These are phyloP conservation scores for Dione juno DNA, from an alignment of 2,888 invertebrate genomes.

Conservation along the genomic window DNA sequence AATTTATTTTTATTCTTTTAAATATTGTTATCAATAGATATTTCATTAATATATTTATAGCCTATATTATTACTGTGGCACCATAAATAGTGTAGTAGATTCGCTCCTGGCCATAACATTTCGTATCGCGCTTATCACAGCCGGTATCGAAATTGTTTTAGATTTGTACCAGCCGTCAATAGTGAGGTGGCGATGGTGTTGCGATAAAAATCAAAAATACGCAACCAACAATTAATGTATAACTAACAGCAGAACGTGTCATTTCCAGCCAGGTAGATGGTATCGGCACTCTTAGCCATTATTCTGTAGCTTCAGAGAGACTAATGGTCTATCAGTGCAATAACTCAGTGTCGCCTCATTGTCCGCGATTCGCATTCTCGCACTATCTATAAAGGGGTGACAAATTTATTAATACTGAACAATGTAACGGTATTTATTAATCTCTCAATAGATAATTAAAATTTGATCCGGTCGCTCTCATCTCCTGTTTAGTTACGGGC, in stretches of 20 bases:
- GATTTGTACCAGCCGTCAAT: slow-evolving; percentile 30
- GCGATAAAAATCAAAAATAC: slow-evolving; percentile 49
- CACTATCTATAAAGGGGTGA: slow-evolving; percentile 77
- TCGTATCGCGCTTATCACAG: slow-evolving; percentile 18
- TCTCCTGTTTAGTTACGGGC: slow-evolving; percentile 40
- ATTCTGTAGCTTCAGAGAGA: slow-evolving; percentile 75
- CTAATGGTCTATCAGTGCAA: slow-evolving; percentile 76
- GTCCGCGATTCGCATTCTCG: slow-evolving; percentile 75
- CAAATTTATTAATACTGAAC: slow-evolving; percentile 81
- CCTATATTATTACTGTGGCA: slow-evolving; percentile 20
- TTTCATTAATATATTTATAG: not conserved
- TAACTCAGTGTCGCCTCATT: slow-evolving; percentile 79
- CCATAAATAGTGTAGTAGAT: not conserved
- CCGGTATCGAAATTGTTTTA: slow-evolving; percentile 25
- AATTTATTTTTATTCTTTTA: not conserved
- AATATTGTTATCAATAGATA: not conserved
- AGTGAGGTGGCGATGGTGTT: slow-evolving; percentile 36
- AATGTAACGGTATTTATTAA: slow-evolving; percentile 71
- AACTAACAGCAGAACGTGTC: slow-evolving; percentile 53
- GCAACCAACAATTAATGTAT: slow-evolving; percentile 47
- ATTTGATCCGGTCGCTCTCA: slow-evolving; percentile 67
- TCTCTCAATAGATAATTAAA: slow-evolving; percentile 67
- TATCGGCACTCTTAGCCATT: slow-evolving; percentile 65
- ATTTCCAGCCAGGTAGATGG: slow-evolving; percentile 58
- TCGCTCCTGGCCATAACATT: slow-evolving; percentile 18